These are phyloP conservation scores for Mormyrus hasselquistii DNA, from an alignment of 2,797 vertebrate species.

Conservation along the genomic window DNA sequence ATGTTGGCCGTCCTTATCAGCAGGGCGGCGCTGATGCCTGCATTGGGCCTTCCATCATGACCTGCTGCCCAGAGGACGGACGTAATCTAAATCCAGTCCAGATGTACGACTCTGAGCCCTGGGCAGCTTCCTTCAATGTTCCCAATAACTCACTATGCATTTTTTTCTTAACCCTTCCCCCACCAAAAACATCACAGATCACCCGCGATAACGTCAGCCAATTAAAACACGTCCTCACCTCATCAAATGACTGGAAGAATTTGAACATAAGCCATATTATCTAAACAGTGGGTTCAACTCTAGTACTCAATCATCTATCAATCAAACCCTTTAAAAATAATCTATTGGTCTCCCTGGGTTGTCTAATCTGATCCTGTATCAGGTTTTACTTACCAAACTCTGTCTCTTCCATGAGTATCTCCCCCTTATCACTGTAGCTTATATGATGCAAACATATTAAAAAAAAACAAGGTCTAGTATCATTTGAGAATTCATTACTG, in stretches of 20 bases:
- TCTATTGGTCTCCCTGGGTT: neutral
- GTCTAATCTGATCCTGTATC: neutral
- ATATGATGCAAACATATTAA: neutral
- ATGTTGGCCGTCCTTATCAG: constrained; percentile 56
- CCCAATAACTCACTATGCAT: constrained; percentile 60
- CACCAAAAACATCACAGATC: constrained; percentile 48
- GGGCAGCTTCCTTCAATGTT: constrained; percentile 46
- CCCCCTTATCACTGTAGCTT: neutral
- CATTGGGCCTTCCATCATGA: constrained; percentile 57
- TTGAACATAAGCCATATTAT: constrained; percentile 4
- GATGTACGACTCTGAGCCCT: constrained; percentile 54
- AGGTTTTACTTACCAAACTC: neutral
- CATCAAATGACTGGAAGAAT: constrained; percentile 50
- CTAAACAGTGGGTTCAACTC: neutral
- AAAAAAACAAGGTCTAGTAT: neutral
- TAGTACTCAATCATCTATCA: neutral
- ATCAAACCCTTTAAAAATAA: constrained; percentile 14
- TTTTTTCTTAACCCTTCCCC: constrained; percentile 50
- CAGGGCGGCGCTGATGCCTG: constrained; percentile 50
- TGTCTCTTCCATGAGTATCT: neutral
- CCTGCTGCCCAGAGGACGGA: constrained; percentile 59
- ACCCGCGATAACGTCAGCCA: constrained; percentile 57
- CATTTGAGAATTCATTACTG: neutral
- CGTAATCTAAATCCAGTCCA: constrained; percentile 65
- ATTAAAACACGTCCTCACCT: constrained; percentile 40